Conservation (phyloP, 2,888 invertebrate genomes). For the Pyralis farinalis region DNA sequence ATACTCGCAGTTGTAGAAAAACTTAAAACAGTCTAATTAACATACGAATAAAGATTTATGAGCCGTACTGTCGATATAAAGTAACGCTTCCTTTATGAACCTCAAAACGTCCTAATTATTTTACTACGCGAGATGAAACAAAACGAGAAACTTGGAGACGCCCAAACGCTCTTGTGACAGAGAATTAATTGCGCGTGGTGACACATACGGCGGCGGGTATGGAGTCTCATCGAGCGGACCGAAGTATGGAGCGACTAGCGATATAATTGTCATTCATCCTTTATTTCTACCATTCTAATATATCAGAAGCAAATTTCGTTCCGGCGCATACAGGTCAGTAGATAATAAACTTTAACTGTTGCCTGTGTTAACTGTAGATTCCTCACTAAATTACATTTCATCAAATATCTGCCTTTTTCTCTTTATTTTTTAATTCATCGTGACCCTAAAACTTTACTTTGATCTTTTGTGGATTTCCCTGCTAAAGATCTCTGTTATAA, state of each 20-base stretch:
- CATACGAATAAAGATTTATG: slow-evolving; percentile 76
- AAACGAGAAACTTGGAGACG: slow-evolving; percentile 72
- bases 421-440: too few species aligned
- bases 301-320: too few species aligned
- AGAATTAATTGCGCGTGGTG: slow-evolving; percentile 78
- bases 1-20: not conserved
- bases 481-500: too few species aligned
- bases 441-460: too few species aligned
- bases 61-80: slow-evolving; percentile 79
- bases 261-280: too few species aligned
- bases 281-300: too few species aligned
- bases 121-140: slow-evolving; percentile 67
- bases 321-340: too few species aligned
- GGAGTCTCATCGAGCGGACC: slow-evolving; percentile 18
- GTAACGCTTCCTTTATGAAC: slow-evolving; percentile 79
- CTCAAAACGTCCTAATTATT: slow-evolving; percentile 81
- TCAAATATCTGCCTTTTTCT: too few species aligned
- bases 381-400: too few species aligned
- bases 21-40: slow-evolving; percentile 51
- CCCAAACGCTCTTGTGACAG: slow-evolving; percentile 80
- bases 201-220: slow-evolving; percentile 56
- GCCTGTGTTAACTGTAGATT: too few species aligned
- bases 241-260: slow-evolving; percentile 28
- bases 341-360: too few species aligned
- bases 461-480: too few species aligned